Base-by-base conservation (phyloP, 2,797 vertebrate genomes). In the Macropus fuliginosus region DNA sequence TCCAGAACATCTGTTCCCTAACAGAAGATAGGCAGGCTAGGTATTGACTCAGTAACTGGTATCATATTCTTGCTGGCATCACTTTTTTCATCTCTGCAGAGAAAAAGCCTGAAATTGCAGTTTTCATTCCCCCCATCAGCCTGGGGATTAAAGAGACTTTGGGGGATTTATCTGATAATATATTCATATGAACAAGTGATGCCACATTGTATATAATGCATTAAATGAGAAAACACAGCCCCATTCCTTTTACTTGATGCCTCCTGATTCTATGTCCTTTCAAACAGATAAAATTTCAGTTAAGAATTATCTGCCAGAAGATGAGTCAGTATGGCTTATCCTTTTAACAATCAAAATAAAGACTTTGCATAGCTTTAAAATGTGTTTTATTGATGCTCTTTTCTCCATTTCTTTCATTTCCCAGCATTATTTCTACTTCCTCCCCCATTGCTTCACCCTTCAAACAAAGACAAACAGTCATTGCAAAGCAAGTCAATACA, bases 251-350 rank as follows among this genome's bases (percentile, higher is more conserved):
- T 56, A 34, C 95, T 93, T 95, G 91, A 95, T 92, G 0, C 55
- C 95, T 91, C 34, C 54, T 97, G 91, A 95, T 94, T 55, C 91
- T 94, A 94, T 55, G 94, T 97, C 18, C 90, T 95, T 91, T 92
- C 95, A 98, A 98, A 97, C 96, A 50, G 55, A 89, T 92, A 95
- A 97, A 95, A 95, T 91, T 96, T 95, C 94, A 96, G 96, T 95
- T 93, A 96, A 96, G 56, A 14, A 81, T 87, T 95, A 95, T 97
- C 97, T 97, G 66, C 54, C 95, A 96, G 94, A 91, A 98, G 12
- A 29, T 92, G 56, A 92, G 96, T 90, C 31, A 90, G 92, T 92
- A 87, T 34, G 91, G 66, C 93, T 96, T 93, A 96, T 96, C 94
- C 46, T 95, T 97, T 97, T 74, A 94, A 28, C 95, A 98, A 96